Percentiles rank a stretch among this genome's conserved stretches.
phyloP scores from a whole-genome alignment of 2,113 vertebrate species.

The Pelusios castaneus region DNA sequence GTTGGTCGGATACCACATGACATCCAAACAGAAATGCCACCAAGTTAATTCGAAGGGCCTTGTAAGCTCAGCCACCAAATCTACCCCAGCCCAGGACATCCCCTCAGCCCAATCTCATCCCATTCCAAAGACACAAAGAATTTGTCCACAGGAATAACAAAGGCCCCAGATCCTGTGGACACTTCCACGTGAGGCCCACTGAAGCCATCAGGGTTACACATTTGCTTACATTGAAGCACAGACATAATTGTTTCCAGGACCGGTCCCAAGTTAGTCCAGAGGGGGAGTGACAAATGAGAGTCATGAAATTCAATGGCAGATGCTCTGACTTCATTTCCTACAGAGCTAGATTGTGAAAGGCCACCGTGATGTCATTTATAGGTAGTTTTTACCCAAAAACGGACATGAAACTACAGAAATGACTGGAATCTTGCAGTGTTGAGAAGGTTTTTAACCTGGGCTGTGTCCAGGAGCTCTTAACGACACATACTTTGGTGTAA shows the following conservation, averaged over 20 bases:
- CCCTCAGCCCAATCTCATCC: rapidly evolving
- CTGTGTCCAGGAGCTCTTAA: not conserved
- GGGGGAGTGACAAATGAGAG: not conserved
- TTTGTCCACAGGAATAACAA: not conserved
- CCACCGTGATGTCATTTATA: not conserved
- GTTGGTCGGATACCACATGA: not conserved
- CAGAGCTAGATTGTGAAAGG: not conserved
- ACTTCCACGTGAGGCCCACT: constrained; percentile 10
- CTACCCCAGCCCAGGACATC: rapidly evolving
- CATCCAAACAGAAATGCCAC: not conserved
- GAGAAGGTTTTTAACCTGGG: not conserved
- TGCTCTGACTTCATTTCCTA: not conserved
- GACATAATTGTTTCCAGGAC: constrained; percentile 4
- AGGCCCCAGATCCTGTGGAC: not conserved
- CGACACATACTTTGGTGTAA: not conserved
- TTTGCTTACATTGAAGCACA: not conserved
- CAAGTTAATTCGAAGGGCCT: not conserved
- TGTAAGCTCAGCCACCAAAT: not conserved
- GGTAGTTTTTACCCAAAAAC: not conserved
- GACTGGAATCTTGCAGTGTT: not conserved
- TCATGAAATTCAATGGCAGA: not conserved
- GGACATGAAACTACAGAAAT: not conserved
- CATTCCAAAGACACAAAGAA: too few species aligned
- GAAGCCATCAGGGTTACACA: not conserved
- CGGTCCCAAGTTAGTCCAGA: not conserved